A percentile compares a stretch with the other conserved stretches of the same genome.
These are phyloP conservation scores for Scalopus aquaticus DNA, from an alignment of 2,113 vertebrate species.

Conservation along the genomic window DNA sequence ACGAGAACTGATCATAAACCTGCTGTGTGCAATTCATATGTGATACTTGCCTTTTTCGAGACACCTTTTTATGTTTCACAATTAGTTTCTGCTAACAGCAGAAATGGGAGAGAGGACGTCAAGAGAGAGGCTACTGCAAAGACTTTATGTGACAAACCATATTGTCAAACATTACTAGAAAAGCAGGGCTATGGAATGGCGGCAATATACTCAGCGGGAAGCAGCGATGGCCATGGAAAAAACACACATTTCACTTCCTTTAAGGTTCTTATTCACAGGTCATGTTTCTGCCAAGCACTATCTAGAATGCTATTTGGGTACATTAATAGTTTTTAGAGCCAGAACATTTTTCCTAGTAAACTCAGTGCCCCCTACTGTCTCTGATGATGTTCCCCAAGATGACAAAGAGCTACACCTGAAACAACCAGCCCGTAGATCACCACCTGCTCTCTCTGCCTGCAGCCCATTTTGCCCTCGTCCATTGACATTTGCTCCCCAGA, in stretches of 20 bases:
- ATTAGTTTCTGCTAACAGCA: background rate
- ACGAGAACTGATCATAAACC: conserved; percentile 22
- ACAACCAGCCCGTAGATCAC: background rate
- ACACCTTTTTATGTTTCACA: background rate
- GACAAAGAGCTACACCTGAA: background rate
- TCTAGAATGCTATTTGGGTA: background rate
- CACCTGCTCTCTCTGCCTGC: no score
- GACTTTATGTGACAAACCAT: background rate
- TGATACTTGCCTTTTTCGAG: conserved; percentile 24
- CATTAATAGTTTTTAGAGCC: background rate
- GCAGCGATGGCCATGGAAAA: no score
- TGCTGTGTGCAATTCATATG: conserved; percentile 7
- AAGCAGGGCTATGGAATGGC: fast-evolving
- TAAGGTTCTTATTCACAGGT: background rate
- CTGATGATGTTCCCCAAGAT: background rate
- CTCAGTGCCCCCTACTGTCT: background rate
- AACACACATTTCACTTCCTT: background rate
- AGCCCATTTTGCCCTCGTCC: background rate
- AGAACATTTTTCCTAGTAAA: background rate
- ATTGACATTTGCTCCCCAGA: background rate
- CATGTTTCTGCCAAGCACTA: background rate
- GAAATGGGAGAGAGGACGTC: conserved; percentile 17
- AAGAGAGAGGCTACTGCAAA: background rate
- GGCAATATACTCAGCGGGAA: fast-evolving
- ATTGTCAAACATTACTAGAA: background rate